Conservation (phyloP, 2,113 vertebrate species). For the Bettongia penicillata region DNA sequence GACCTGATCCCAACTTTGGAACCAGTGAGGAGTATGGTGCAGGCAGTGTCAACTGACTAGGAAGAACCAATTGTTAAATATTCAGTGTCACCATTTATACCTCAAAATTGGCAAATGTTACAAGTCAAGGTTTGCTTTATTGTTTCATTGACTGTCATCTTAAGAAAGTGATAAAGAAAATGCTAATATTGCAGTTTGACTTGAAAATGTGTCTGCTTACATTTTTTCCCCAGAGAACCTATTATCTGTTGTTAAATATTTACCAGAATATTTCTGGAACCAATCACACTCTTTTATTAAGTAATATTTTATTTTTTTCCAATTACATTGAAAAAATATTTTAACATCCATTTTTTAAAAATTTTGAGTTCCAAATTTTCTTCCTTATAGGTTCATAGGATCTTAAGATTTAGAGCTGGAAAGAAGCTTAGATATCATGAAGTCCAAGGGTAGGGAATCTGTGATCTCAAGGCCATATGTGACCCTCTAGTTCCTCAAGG, state of each 20-base stretch:
- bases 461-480: too few species aligned
- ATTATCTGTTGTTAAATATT: not conserved
- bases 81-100: not conserved
- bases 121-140: too few species aligned
- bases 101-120: not conserved
- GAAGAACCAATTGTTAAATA: not conserved
- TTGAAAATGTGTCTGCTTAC: not conserved
- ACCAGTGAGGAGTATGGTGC: not conserved
- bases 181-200: not conserved
- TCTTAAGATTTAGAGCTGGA: not conserved
- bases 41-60: too few species aligned
- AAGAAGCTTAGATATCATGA: not conserved
- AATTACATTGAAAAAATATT: not conserved
- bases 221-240: not conserved
- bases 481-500: too few species aligned
- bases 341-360: not conserved
- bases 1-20: not conserved
- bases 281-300: not conserved
- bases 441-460: not conserved
- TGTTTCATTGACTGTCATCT: not conserved
- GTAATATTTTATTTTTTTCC: not conserved
- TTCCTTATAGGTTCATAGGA: not conserved
- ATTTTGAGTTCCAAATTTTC: not conserved
- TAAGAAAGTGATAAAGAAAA: not conserved
- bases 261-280: not conserved